phyloP scores from a whole-genome alignment of 2,797 vertebrate species.

The Trachops cirrhosus region DNA sequence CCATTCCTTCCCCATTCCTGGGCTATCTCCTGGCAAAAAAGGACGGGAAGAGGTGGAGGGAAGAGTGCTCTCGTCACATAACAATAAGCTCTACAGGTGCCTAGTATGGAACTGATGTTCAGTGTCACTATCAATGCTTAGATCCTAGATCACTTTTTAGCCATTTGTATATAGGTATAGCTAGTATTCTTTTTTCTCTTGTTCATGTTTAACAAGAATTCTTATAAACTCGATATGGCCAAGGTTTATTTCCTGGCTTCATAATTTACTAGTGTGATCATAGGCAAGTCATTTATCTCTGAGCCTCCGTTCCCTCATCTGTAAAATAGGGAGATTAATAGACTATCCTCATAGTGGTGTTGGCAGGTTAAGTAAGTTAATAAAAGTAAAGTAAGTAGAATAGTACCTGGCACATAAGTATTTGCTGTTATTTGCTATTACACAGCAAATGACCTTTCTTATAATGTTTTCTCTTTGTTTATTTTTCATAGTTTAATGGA shows the following conservation, averaged over 20 bases:
- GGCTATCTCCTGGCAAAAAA: background rate
- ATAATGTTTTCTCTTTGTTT: background rate
- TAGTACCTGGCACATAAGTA: background rate
- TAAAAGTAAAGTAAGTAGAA: background rate
- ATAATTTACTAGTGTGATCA: background rate
- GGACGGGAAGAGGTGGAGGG: background rate
- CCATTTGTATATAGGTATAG: background rate
- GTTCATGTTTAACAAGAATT: background rate
- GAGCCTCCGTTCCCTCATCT: background rate
- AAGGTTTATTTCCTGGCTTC: background rate
- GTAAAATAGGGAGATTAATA: background rate
- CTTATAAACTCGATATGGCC: background rate
- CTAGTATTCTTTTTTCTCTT: background rate
- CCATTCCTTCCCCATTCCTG: background rate
- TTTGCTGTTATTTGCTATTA: background rate
- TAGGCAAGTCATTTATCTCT: background rate
- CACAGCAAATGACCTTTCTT: background rate
- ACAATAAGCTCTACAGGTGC: background rate
- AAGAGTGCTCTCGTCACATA: background rate
- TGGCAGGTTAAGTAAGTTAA: background rate
- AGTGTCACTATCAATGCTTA: background rate
- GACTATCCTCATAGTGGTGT: background rate
- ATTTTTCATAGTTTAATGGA: conserved; percentile 9
- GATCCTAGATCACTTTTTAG: background rate
- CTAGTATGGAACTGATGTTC: background rate